Percentiles rank a stretch among this genome's conserved stretches.
These are phyloP conservation scores for Phrynocephalus guinanensis DNA, from an alignment of 2,797 vertebrate genomes.

Conservation along the genomic window DNA sequence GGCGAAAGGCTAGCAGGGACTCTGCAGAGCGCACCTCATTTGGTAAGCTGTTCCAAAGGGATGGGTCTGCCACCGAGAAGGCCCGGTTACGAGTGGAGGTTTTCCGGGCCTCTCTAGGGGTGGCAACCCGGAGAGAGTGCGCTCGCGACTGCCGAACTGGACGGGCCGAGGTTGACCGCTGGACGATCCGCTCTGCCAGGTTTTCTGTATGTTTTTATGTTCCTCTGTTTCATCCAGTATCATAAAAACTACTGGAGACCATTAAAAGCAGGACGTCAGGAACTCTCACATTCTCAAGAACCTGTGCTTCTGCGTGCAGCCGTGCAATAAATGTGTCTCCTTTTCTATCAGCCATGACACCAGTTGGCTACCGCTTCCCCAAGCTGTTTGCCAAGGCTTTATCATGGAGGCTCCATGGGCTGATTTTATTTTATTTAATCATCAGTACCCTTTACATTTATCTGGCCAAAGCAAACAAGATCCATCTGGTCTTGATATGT, in stretches of 20 bases:
- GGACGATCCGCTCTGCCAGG: no score
- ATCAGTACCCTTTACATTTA: constrained; percentile 65
- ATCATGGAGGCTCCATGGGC: constrained; percentile 13
- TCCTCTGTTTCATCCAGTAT: background rate
- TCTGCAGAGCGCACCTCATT: no score
- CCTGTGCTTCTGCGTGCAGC: constrained; percentile 24
- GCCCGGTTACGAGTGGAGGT: no score
- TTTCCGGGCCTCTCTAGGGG: no score
- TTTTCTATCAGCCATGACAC: background rate
- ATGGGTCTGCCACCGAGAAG: no score
- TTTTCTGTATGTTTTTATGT: no score
- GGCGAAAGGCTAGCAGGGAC: no score
- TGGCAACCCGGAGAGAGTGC: no score
- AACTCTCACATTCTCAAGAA: constrained; percentile 54
- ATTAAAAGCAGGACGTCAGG: background rate
- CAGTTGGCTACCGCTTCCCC: background rate
- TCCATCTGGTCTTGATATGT: constrained; percentile 67
- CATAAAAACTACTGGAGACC: background rate
- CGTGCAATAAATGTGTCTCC: constrained; percentile 33
- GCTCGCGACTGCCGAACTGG: no score
- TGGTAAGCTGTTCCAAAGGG: no score
- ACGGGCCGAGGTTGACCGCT: no score
- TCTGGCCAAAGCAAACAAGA: constrained; percentile 68
- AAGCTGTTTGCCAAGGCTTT: constrained; percentile 65
- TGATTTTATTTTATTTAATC: constrained; percentile 56